These are phyloP conservation scores for Gymnorhina tibicen DNA, from an alignment of 2,113 vertebrate genomes.

Conservation along the genomic window DNA sequence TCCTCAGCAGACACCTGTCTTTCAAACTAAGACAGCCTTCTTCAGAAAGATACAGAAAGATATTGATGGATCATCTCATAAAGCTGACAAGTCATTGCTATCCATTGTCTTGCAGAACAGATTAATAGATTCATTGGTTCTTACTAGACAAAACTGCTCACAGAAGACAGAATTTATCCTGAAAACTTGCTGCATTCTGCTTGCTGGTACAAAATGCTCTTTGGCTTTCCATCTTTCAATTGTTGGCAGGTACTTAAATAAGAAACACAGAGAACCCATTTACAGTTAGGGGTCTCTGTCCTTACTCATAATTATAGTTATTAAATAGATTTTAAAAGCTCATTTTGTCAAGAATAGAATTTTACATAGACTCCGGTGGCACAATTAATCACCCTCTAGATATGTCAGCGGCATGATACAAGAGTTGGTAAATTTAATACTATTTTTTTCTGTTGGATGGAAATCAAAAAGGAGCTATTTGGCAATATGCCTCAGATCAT, in stretches of 20 bases:
- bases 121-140: constrained; percentile 42
- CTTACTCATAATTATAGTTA: constrained; percentile 49
- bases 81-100: neutral
- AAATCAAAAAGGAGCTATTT: constrained; percentile 49
- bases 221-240: constrained; percentile 14
- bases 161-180: constrained; percentile 31
- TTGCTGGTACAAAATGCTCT: constrained; percentile 45
- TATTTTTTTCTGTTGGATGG: constrained; percentile 35
- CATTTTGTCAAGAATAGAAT: constrained; percentile 53
- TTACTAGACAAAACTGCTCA: constrained; percentile 44
- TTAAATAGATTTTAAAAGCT: constrained; percentile 55
- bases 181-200: constrained; percentile 41
- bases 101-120: constrained; percentile 14
- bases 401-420: constrained; percentile 41
- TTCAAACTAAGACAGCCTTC: no score
- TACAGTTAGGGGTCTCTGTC: constrained; percentile 14
- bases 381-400: constrained; percentile 53
- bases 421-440: constrained; percentile 39
- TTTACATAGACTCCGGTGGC: neutral
- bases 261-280: constrained; percentile 21
- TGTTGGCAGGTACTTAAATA: constrained; percentile 52
- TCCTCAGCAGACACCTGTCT: no score
- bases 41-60: neutral
- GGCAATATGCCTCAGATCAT: constrained; percentile 17
- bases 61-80: neutral